phyloP scores from a whole-genome alignment of 2,113 vertebrate species.

The Gymnarchus niloticus region DNA sequence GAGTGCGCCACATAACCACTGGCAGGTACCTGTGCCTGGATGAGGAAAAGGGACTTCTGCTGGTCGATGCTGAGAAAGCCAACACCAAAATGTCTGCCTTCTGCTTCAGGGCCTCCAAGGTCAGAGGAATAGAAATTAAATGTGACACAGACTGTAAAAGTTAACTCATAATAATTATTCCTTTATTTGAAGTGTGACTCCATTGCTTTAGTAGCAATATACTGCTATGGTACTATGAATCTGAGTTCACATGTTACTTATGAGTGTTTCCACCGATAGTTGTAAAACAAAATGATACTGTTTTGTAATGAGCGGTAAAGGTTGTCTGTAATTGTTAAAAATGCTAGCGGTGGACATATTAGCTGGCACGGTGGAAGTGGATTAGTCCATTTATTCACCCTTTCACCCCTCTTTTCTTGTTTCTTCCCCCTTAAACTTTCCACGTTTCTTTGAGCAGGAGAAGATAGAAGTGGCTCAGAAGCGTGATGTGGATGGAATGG shows the following conservation, averaged over 20 bases:
- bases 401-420: background rate
- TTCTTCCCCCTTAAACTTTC: background rate
- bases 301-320: background rate
- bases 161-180: background rate
- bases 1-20: constrained; percentile 83
- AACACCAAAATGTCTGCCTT: constrained; percentile 80
- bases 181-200: background rate
- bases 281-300: background rate
- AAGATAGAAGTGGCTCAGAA: constrained; percentile 79
- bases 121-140: constrained; percentile 34
- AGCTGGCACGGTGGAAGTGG: background rate
- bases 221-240: background rate
- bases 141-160: background rate
- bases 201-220: background rate
- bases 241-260: too few relatives aligned
- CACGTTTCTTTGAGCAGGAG: constrained; percentile 60
- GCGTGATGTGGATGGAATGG: constrained; percentile 89
- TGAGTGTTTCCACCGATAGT: background rate
- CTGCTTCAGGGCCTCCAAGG: constrained; percentile 86
- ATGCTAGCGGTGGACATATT: too few relatives aligned
- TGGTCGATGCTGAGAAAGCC: constrained; percentile 78
- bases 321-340: too few relatives aligned
- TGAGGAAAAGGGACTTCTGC: constrained; percentile 79
- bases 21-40: constrained; percentile 77
- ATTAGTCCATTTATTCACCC: background rate